Base-by-base conservation (phyloP, 1,140 invertebrate genomes). In the Halesus radiatus region DNA sequence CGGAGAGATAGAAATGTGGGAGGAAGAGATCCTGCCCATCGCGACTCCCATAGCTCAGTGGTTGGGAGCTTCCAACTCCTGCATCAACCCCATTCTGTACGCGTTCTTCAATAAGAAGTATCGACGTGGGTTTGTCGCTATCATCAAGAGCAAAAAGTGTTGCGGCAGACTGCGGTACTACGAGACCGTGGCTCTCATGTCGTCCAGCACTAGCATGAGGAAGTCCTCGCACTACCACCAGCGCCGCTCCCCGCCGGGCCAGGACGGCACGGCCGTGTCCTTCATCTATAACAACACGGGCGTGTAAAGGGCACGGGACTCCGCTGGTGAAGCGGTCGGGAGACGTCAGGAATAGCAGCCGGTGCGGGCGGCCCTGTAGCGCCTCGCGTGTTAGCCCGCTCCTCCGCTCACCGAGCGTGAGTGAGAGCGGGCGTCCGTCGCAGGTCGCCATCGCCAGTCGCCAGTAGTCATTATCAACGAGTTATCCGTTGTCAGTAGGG, bases 21-120 rank as follows among this genome's bases (percentile, higher is more conserved):
- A 96, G 84, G 94, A 96, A 82, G 93, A 96, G 74, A 89, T 97
- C 16, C 88, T 97, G 1, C 92, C 94, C 15, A 93, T 97, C 1
- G 93, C 95, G 0, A 94, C 95, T 15, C 98, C 98, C 0, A 92
- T 99, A 32, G 97, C 98, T 0, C 98, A 99, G 88, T 99, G 98
- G 98, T 90, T 99, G 2, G 98, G 97, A 0, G 94, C 96, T 0
- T 97, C 97, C 20, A 99, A 99, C 87, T 98, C 96, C 32, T 98
- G 97, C 90, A 97, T 99, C 84, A 99, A 99, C 89, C 98, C 98
- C 0, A 94, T 98, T 58, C 92, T 99, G n/a, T 99, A 99, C 88
- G 97, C 97, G 0, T 98, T 97, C 87, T 98, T 98, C 90, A 98
- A 98, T 87, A 97, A 98, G 84, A 99, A 99, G 87, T 99, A 98